Percentiles rank a stretch among this genome's conserved stretches.
Conservation (phyloP, 2,113 vertebrate genomes). For the Colossoma macropomum region DNA sequence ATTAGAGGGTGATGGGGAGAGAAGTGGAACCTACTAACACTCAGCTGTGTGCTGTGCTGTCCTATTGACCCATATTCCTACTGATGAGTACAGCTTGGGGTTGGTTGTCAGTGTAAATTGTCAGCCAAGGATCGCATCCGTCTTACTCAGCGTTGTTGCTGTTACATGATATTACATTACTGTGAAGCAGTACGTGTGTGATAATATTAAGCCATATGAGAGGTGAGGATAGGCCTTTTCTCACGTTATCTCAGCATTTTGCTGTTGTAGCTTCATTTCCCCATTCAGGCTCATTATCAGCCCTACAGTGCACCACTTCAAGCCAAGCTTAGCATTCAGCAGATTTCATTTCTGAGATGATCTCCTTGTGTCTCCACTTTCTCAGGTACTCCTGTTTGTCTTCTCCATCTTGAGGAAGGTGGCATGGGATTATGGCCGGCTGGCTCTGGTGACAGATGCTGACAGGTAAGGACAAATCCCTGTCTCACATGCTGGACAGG, state of each 20-base stretch:
- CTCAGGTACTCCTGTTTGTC: constrained; percentile 90
- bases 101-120: background rate
- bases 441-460: constrained; percentile 96
- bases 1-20: background rate
- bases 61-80: constrained; percentile 42
- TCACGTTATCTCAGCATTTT: too few relatives aligned
- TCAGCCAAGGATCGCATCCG: background rate
- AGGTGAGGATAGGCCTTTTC: background rate
- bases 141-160: constrained; percentile 15
- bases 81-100: constrained; percentile 6
- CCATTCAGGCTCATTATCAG: background rate
- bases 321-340: background rate
- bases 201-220: background rate
- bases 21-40: constrained; percentile 11
- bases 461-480: constrained; percentile 84
- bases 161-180: background rate
- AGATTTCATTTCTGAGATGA: background rate
- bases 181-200: background rate
- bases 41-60: background rate
- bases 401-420: constrained; percentile 95
- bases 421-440: constrained; percentile 96
- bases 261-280: too few relatives aligned
- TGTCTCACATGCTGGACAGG: background rate
- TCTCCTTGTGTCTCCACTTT: background rate
- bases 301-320: background rate